A percentile compares a stretch with the other conserved stretches of the same genome.
These are phyloP conservation scores for Semnornis frantzii DNA, from an alignment of 2,113 vertebrate species.

Conservation along the genomic window DNA sequence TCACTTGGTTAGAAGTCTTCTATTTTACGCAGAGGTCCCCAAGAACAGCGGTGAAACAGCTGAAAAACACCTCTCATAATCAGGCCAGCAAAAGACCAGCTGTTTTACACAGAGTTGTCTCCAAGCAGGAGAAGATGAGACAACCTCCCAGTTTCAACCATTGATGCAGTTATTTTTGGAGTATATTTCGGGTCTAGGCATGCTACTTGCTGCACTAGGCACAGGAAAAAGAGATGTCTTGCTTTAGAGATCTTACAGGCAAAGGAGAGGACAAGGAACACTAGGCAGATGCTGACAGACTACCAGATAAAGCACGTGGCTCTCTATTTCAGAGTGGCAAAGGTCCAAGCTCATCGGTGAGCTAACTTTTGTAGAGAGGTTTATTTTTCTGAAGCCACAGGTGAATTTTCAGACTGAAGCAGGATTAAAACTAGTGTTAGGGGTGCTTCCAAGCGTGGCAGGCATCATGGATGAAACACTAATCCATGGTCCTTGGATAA, in stretches of 20 bases:
- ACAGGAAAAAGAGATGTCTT: background rate
- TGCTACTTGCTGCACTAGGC: background rate
- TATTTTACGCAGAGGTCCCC: background rate
- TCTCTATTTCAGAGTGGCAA: background rate
- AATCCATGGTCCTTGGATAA: background rate
- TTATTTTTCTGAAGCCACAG: background rate
- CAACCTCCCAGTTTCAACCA: background rate
- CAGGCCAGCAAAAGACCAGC: background rate
- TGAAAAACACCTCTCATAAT: constrained; percentile 11
- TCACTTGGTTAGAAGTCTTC: background rate
- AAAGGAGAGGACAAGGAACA: background rate
- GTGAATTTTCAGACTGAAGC: background rate
- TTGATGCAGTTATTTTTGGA: background rate
- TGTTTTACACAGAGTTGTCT: background rate
- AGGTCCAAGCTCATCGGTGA: background rate
- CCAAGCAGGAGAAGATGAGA: background rate
- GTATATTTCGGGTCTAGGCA: background rate
- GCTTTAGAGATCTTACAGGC: background rate
- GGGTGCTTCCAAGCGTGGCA: background rate
- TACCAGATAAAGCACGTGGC: background rate
- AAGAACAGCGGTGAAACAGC: background rate
- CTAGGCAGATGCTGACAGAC: background rate
- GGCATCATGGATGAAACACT: background rate
- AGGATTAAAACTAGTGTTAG: background rate
- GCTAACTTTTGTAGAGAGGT: background rate